These are phyloP conservation scores for Piaya cayana DNA, from an alignment of 2,113 vertebrate species.

Conservation along the genomic window DNA sequence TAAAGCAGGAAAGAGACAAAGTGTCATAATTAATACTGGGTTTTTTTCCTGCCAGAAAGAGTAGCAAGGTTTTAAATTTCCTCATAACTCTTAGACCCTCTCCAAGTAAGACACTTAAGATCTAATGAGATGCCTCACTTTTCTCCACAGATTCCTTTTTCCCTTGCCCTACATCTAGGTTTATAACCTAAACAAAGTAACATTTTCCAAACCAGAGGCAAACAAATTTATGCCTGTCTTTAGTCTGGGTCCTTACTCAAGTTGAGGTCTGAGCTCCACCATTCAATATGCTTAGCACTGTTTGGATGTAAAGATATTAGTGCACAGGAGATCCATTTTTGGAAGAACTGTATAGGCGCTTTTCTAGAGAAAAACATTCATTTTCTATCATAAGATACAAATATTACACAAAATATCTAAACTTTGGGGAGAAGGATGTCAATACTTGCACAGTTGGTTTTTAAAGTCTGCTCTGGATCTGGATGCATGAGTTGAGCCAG, in stretches of 20 bases:
- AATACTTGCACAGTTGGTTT: not conserved
- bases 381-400: not conserved
- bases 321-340: not conserved
- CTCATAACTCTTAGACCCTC: not conserved
- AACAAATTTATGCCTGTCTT: not conserved
- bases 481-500: not conserved
- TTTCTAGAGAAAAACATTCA: not conserved
- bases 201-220: not conserved
- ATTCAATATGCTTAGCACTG: not conserved
- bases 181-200: not conserved
- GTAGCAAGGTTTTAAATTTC: not conserved
- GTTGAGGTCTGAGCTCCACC: not conserved
- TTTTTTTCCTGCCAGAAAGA: not conserved
- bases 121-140: not conserved
- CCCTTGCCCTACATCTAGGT: not conserved
- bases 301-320: not conserved
- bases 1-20: not conserved
- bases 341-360: not conserved
- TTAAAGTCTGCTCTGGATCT: not conserved
- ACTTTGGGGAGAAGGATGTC: not conserved
- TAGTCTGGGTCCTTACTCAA: not conserved
- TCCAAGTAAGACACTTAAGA: rapidly evolving
- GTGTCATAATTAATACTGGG: rapidly evolving
- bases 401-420: not conserved
- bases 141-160: not conserved